These are phyloP conservation scores for Prionailurus viverrinus DNA, from an alignment of 2,113 vertebrate genomes.

Conservation along the genomic window DNA sequence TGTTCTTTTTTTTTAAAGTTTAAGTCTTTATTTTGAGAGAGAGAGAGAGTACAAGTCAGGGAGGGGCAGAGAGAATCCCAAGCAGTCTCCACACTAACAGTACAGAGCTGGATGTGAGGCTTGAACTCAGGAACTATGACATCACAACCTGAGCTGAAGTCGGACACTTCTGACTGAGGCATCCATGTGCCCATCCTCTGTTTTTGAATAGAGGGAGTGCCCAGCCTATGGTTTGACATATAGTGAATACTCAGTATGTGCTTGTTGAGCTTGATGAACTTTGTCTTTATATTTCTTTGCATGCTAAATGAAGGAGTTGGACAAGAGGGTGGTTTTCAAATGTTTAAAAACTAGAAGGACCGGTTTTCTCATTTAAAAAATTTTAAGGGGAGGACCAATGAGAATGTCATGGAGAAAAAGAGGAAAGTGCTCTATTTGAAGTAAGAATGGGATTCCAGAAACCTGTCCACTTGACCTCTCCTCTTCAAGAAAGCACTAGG, in stretches of 20 bases:
- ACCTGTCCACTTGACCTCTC: not conserved
- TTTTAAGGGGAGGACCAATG: not conserved
- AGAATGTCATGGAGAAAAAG: not conserved
- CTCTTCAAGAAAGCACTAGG: not conserved
- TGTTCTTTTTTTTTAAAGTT: too few species aligned
- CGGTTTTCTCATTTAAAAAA: not conserved
- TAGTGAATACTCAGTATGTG: not conserved
- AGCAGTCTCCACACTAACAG: too few species aligned
- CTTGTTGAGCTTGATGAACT: not conserved
- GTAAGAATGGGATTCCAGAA: not conserved
- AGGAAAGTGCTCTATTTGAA: not conserved
- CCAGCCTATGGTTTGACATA: not conserved
- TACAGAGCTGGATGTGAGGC: too few species aligned
- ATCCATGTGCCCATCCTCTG: not conserved
- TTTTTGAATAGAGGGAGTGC: not conserved
- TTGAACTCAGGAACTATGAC: too few species aligned
- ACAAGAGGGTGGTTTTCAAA: not conserved
- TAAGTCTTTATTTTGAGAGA: too few species aligned
- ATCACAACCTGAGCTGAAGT: too few species aligned
- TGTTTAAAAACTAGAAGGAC: not conserved
- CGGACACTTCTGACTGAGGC: too few species aligned
- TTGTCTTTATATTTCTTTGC: not conserved
- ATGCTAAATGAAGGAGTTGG: not conserved
- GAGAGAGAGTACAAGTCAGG: too few species aligned
- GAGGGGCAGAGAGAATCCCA: too few species aligned